A percentile compares a stretch with the other conserved stretches of the same genome.
These are phyloP conservation scores for Hexactinellida sp. DNA, from an alignment of 37 sponge, comb jelly and placozoan species.

Conservation along the genomic window DNA sequence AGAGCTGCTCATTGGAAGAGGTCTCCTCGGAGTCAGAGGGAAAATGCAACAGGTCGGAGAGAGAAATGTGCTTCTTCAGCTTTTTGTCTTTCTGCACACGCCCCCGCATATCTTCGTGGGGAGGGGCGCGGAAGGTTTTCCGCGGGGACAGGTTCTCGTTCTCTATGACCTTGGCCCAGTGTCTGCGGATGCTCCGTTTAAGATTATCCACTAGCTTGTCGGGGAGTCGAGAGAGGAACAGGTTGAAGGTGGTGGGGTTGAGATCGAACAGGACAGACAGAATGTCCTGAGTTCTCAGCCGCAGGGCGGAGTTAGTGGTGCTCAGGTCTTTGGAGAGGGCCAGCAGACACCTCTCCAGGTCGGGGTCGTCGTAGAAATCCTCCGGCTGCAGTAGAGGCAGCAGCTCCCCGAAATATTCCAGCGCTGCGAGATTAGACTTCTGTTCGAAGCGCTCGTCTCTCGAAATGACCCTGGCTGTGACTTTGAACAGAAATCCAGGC, in stretches of 20 bases:
- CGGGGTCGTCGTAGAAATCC: neutral
- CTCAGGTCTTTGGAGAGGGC: neutral
- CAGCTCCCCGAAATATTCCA: neutral
- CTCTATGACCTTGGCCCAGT: constrained; percentile 3
- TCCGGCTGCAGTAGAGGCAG: neutral
- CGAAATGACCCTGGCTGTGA: neutral
- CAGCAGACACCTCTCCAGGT: neutral
- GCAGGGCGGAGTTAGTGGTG: neutral
- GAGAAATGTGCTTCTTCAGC: neutral
- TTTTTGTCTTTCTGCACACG: neutral
- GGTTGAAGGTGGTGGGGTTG: neutral
- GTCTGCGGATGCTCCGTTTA: neutral
- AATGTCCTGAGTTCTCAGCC: neutral
- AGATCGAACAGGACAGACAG: constrained; percentile 5
- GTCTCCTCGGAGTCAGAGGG: neutral
- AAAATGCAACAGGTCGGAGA: neutral
- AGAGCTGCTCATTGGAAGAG: neutral
- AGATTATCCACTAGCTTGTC: neutral
- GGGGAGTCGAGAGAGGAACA: neutral
- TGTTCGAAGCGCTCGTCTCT: neutral
- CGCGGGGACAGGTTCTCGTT: neutral
- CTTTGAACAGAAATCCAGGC: neutral
- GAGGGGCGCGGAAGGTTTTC: neutral
- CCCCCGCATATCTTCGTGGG: neutral
- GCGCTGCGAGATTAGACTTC: neutral